These are phyloP conservation scores for Hydrozoanthus tunicans DNA, from an alignment of 64 coral and sea anemone species.

Conservation along the genomic window DNA sequence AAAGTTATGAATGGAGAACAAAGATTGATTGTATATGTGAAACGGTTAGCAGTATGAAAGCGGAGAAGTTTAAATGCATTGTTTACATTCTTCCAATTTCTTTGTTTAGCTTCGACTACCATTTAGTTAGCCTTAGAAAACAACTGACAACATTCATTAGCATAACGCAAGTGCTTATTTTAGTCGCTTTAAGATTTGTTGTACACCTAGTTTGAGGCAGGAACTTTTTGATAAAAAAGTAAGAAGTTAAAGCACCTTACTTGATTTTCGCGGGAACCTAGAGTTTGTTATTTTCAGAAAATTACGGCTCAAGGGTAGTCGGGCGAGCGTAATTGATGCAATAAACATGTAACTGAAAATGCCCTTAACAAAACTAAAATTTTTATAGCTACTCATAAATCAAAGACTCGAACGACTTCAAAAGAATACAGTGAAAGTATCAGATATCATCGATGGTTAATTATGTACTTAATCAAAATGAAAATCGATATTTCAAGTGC, in stretches of 20 bases:
- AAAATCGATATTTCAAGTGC: not conserved
- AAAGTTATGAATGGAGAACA: constrained; percentile 5
- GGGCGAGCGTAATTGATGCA: not conserved
- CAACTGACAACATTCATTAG: not conserved
- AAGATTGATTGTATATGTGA: not conserved
- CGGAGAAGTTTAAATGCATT: not conserved
- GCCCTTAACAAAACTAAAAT: not conserved
- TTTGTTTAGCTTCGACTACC: not conserved
- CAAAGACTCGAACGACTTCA: not conserved
- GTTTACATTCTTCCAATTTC: constrained; percentile 28
- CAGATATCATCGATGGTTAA: not conserved
- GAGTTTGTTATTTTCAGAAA: not conserved
- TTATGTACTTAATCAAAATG: not conserved
- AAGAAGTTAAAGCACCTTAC: not conserved
- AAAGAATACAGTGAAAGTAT: not conserved
- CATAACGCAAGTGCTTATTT: not conserved
- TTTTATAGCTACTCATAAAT: not conserved
- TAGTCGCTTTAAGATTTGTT: not conserved
- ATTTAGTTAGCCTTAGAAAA: not conserved
- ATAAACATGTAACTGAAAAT: constrained; percentile 30
- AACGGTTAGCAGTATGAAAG: not conserved
- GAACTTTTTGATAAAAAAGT: not conserved
- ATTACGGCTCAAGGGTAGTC: constrained; percentile 5
- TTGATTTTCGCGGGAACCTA: not conserved
- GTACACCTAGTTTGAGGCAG: no score